These are phyloP conservation scores for Selenia dentaria DNA, from an alignment of 2,888 invertebrate genomes.

Conservation along the genomic window DNA sequence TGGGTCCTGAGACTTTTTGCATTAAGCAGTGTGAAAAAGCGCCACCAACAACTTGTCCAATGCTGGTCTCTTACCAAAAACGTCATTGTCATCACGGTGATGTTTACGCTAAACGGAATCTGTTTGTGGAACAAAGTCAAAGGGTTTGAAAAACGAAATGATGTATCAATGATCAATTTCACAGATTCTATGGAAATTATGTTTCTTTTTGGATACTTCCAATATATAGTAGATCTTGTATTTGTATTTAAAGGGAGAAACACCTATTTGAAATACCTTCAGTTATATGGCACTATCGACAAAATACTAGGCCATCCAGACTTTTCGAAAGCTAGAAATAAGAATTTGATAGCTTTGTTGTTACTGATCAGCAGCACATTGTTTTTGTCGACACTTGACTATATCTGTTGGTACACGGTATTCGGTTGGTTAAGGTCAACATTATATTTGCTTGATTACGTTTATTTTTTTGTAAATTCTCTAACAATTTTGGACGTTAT, in stretches of 20 bases:
- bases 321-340: constrained; percentile 31
- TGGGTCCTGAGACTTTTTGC: constrained; percentile 9
- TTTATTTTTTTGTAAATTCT: constrained; percentile 35
- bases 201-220: constrained; percentile 28
- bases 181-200: constrained; percentile 26
- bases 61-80: constrained; percentile 7
- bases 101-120: not conserved
- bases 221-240: constrained; percentile 35
- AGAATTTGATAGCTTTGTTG: constrained; percentile 10
- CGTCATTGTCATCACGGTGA: not conserved
- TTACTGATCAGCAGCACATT: constrained; percentile 9
- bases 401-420: constrained; percentile 14
- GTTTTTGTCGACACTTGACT: constrained; percentile 21
- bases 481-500: constrained; percentile 30
- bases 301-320: constrained; percentile 28
- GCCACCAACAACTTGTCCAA: not conserved
- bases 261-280: constrained; percentile 30
- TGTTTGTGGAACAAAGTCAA: constrained; percentile 7
- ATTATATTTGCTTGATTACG: constrained; percentile 32
- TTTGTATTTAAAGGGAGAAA: constrained; percentile 35
- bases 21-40: constrained; percentile 7
- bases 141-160: not conserved
- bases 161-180: constrained; percentile 21
- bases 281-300: constrained; percentile 35
- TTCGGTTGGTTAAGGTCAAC: constrained; percentile 12